Conservation (phyloP, 2,888 invertebrate genomes). For the Sminthurides aquaticus region DNA sequence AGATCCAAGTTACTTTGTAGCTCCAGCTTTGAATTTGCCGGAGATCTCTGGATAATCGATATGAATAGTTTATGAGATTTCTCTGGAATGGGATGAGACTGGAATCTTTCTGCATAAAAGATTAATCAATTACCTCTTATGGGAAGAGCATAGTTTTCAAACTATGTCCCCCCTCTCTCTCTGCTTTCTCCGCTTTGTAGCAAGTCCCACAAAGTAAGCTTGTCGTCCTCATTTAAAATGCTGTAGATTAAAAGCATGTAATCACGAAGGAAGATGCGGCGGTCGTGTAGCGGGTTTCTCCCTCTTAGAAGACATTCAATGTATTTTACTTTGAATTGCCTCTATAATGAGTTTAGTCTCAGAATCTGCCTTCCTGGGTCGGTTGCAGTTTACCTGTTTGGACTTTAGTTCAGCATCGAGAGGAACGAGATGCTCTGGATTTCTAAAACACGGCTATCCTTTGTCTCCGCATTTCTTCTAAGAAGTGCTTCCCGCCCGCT, state of each 20-base stretch:
- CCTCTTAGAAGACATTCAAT: no score
- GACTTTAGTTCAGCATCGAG: not conserved
- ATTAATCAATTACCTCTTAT: constrained; percentile 2
- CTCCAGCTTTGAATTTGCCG: no score
- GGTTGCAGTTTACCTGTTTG: not conserved
- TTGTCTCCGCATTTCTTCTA: not conserved
- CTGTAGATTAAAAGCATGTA: not conserved
- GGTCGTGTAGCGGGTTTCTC: no score
- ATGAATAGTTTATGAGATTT: not conserved
- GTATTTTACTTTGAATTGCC: no score
- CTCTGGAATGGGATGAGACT: not conserved
- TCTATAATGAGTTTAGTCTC: no score
- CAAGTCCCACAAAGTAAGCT: not conserved
- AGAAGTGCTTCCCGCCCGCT: no score
- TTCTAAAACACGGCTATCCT: no score
- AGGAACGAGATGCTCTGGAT: no score
- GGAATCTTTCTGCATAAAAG: not conserved
- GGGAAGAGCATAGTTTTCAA: not conserved
- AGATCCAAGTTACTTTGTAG: no score
- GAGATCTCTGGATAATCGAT: constrained; percentile 5
- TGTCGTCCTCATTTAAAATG: no score
- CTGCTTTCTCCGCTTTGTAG: not conserved
- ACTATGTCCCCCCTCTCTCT: not conserved
- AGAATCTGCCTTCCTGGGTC: no score
- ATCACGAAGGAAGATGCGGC: not conserved